Evolutionary conservation across 2,113 vertebrate genomes (phyloP).

Genomic region (Macrotis lagotis): DNA sequence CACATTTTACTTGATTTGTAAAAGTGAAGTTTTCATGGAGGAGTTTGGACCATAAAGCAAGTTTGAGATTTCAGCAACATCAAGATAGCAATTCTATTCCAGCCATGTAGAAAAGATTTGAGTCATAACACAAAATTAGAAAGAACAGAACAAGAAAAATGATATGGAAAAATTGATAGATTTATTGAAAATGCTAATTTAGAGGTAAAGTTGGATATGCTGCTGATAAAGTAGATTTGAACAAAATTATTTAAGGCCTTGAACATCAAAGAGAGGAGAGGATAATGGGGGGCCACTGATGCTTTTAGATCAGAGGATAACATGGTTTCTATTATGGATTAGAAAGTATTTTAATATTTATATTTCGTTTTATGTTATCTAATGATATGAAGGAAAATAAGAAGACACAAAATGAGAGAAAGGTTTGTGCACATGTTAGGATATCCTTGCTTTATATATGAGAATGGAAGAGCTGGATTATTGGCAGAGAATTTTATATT

Average conservation of each 20-base stretch:
- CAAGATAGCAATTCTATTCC: neutral
- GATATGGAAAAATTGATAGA: neutral
- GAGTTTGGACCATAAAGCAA: neutral
- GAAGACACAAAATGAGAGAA: neutral
- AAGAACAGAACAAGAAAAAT: neutral
- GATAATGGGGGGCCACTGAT: neutral
- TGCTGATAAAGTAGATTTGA: neutral
- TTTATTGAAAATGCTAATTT: too few species aligned
- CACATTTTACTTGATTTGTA: neutral
- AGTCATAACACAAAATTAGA: neutral
- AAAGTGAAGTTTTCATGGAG: neutral
- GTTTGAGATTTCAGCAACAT: neutral
- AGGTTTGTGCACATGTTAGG: neutral
- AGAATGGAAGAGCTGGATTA: neutral
- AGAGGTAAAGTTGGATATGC: neutral
- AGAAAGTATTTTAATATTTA: neutral
- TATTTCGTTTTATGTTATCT: neutral
- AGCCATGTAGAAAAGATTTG: neutral
- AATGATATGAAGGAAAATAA: neutral
- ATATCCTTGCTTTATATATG: neutral
- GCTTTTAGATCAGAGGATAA: neutral
- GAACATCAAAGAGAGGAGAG: neutral
- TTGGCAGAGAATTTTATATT: neutral
- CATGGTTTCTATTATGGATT: neutral
- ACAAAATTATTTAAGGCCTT: neutral